Conservation (phyloP, 53 echinoderm and acorn worm species). For the Pentamera pediparva region DNA sequence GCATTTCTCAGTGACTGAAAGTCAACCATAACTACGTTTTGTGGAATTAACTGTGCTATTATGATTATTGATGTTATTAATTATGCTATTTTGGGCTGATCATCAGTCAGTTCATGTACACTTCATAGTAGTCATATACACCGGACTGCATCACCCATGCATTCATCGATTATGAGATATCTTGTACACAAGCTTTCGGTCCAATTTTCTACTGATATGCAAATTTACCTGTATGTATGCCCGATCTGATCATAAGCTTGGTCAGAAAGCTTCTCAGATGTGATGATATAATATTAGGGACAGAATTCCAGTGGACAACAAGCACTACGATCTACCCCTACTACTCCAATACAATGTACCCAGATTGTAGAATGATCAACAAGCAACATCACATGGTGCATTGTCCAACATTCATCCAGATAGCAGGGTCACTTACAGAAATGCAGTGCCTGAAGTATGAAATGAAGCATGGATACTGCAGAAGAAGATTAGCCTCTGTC, state of each 20-base stretch:
- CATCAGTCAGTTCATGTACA: too few relatives aligned
- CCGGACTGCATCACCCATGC: too few relatives aligned
- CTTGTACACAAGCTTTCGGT: too few relatives aligned
- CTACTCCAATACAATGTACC: constrained; percentile 48
- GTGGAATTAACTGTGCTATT: too few relatives aligned
- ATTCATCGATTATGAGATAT: too few relatives aligned
- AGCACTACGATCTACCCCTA: constrained; percentile 27
- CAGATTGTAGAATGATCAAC: constrained; percentile 35
- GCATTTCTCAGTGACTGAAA: too few relatives aligned
- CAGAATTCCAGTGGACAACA: constrained; percentile 37
- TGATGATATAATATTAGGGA: constrained; percentile 45
- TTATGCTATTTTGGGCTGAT: too few relatives aligned
- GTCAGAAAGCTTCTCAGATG: constrained; percentile 68
- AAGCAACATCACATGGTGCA: constrained; percentile 68
- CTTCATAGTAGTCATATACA: too few relatives aligned
- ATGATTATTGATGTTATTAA: too few relatives aligned
- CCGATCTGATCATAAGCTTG: constrained; percentile 50
- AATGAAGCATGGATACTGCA: constrained; percentile 49
- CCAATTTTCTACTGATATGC: not conserved
- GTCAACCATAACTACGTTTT: too few relatives aligned
- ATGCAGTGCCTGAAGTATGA: constrained; percentile 61
- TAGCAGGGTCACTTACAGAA: constrained; percentile 37
- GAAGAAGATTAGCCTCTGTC: constrained; percentile 34
- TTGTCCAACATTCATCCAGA: constrained; percentile 45
- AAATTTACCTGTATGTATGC: not conserved